Conservation (phyloP, 1,140 invertebrate species). For the Pteromalus puparum region DNA sequence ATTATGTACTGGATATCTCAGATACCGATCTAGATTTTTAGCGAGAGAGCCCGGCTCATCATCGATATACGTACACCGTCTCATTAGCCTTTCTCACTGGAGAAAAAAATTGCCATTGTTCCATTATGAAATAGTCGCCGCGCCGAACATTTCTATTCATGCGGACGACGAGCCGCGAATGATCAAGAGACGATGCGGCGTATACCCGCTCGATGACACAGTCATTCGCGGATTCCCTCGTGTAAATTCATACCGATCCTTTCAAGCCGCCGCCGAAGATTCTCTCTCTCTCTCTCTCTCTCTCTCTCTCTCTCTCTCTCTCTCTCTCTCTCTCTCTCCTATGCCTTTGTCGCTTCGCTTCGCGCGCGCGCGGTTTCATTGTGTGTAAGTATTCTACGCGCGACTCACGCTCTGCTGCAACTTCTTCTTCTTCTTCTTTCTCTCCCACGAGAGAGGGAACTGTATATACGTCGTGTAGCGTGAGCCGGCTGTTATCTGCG, state of each 20-base stretch:
- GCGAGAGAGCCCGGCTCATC: too few relatives aligned
- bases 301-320: slow-evolving; percentile 9
- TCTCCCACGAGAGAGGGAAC: slow-evolving; percentile 10
- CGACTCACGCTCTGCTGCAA: not conserved
- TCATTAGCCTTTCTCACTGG: too few relatives aligned
- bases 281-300: slow-evolving; percentile 17
- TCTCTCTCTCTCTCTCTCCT: too few relatives aligned
- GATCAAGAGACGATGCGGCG: not conserved
- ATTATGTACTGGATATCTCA: too few relatives aligned
- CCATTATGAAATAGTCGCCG: not conserved
- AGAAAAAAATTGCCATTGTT: slow-evolving; percentile 26
- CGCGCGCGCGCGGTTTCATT: not conserved
- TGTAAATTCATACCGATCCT: slow-evolving; percentile 43
- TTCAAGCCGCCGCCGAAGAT: slow-evolving; percentile 15
- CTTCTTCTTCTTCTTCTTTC: slow-evolving; percentile 21
- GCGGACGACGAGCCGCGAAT: not conserved
- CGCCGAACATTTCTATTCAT: slow-evolving; percentile 37
- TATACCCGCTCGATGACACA: slow-evolving; percentile 19
- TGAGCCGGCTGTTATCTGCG: slow-evolving; percentile 25
- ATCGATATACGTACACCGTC: too few relatives aligned
- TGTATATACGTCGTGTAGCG: not conserved
- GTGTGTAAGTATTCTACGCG: slow-evolving; percentile 3
- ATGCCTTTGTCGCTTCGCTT: slow-evolving; percentile 6
- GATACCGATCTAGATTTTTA: too few relatives aligned
- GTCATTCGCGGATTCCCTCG: slow-evolving; percentile 36